Evolutionary conservation across 2,888 invertebrate genomes (phyloP).

Genomic region (Bruchidius siliquastri): DNA sequence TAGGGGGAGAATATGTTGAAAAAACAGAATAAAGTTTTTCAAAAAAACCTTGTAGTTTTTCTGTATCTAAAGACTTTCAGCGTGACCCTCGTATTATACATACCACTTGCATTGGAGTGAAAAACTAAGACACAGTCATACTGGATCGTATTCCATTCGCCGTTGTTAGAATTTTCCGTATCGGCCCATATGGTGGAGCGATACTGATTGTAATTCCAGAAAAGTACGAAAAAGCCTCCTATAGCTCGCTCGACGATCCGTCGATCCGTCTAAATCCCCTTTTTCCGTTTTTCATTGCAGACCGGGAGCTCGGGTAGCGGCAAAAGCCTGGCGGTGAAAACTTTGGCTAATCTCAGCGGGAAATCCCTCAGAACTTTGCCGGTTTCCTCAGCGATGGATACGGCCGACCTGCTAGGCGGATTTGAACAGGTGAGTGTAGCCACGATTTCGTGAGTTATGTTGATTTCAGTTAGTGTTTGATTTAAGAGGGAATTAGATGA

Average conservation of each 20-base stretch:
- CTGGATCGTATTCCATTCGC: too few species aligned
- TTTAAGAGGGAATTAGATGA: too few species aligned
- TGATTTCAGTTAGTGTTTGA: neutral
- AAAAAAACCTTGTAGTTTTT: too few species aligned
- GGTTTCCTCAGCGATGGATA: conserved; percentile 90
- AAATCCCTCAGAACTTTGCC: conserved; percentile 69
- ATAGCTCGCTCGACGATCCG: neutral
- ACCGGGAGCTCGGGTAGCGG: conserved; percentile 73
- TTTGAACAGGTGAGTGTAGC: conserved; percentile 82
- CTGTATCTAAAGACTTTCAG: too few species aligned
- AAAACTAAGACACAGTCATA: too few species aligned
- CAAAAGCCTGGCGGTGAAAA: conserved; percentile 73
- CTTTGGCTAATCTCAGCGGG: conserved; percentile 71
- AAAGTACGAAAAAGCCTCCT: neutral
- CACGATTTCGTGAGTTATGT: neutral
- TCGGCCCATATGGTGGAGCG: neutral
- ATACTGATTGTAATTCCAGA: neutral
- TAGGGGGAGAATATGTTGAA: too few species aligned
- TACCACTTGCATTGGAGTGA: too few species aligned
- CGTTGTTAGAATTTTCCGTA: neutral
- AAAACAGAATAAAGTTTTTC: too few species aligned
- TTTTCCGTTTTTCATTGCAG: conserved; percentile 39
- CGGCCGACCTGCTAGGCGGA: conserved; percentile 90
- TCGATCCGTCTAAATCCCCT: neutral
- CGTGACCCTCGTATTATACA: too few species aligned